Conservation (phyloP, 2,797 vertebrate genomes). For the Setipinna tenuifilis region DNA sequence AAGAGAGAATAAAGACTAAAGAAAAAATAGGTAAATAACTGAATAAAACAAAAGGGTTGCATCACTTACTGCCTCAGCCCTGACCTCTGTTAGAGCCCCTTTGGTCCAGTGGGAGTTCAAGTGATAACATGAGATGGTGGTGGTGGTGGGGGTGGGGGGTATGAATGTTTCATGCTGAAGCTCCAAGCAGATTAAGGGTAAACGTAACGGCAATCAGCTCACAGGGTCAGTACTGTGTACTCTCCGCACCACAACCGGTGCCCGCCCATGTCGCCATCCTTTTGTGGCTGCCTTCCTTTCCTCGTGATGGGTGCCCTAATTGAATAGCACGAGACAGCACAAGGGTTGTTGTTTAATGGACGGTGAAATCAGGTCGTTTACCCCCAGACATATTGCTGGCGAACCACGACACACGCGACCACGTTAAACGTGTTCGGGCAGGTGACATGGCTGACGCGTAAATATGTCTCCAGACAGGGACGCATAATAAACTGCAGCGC, state of each 20-base stretch:
- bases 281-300: neutral
- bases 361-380: slow-evolving; percentile 44
- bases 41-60: neutral
- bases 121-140: slow-evolving; percentile 57
- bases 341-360: slow-evolving; percentile 33
- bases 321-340: slow-evolving; percentile 33
- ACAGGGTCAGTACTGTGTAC: neutral
- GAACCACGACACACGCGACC: slow-evolving; percentile 17
- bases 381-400: neutral
- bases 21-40: no score
- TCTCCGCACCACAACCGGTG: neutral
- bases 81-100: slow-evolving; percentile 56
- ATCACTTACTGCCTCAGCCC: slow-evolving; percentile 14
- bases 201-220: slow-evolving; percentile 20
- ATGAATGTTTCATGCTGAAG: slow-evolving; percentile 55
- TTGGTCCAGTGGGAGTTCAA: slow-evolving; percentile 58
- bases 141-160: slow-evolving; percentile 10
- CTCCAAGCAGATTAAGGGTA: slow-evolving; percentile 35
- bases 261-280: no score
- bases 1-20: no score
- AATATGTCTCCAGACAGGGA: slow-evolving; percentile 59
- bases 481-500: slow-evolving; percentile 3
- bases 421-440: slow-evolving; percentile 31
- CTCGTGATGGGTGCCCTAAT: slow-evolving; percentile 20
- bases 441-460: slow-evolving; percentile 38